Percentiles rank a stretch among this genome's conserved stretches.
These are phyloP conservation scores for Erannis defoliaria DNA, from an alignment of 2,888 invertebrate genomes.

Conservation along the genomic window DNA sequence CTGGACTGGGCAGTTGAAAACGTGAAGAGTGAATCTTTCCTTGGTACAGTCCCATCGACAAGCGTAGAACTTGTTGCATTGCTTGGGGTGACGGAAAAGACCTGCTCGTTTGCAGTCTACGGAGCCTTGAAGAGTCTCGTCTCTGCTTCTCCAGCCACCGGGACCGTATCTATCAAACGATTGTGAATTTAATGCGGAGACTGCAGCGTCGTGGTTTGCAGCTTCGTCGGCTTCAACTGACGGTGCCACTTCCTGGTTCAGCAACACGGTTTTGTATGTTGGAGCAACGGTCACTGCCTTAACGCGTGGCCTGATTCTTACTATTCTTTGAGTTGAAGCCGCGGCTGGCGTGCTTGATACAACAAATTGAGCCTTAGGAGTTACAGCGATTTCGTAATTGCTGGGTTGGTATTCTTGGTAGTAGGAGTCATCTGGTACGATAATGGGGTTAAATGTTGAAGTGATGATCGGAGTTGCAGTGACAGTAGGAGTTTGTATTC, in stretches of 20 bases:
- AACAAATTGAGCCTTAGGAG: conserved; percentile 61
- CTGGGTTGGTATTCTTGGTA: conserved; percentile 75
- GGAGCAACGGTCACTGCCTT: conserved; percentile 77
- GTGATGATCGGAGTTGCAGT: conserved; percentile 67
- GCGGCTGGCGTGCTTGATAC: conserved; percentile 68
- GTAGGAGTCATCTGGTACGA: conserved; percentile 81
- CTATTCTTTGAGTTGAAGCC: conserved; percentile 66
- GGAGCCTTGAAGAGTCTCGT: conserved; percentile 87
- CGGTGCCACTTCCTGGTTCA: conserved; percentile 71
- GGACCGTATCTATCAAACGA: conserved; percentile 88
- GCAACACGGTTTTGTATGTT: conserved; percentile 73
- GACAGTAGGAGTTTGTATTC: conserved; percentile 54
- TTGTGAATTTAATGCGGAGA: conserved; percentile 69
- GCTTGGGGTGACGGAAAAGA: conserved; percentile 90
- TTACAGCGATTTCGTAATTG: conserved; percentile 62
- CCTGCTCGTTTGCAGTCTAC: conserved; percentile 88
- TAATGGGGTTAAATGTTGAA: conserved; percentile 79
- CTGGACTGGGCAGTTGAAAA: conserved; percentile 93
- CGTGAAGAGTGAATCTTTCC: conserved; percentile 90
- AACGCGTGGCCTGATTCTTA: conserved; percentile 69
- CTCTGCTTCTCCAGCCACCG: conserved; percentile 86
- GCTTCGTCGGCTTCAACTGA: conserved; percentile 53
- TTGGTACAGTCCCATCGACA: conserved; percentile 93
- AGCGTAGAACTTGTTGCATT: conserved; percentile 93
- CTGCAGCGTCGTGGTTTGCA: conserved; percentile 43